These are phyloP conservation scores for Ochotona princeps DNA, from an alignment of 2,113 vertebrate genomes.

Conservation along the genomic window DNA sequence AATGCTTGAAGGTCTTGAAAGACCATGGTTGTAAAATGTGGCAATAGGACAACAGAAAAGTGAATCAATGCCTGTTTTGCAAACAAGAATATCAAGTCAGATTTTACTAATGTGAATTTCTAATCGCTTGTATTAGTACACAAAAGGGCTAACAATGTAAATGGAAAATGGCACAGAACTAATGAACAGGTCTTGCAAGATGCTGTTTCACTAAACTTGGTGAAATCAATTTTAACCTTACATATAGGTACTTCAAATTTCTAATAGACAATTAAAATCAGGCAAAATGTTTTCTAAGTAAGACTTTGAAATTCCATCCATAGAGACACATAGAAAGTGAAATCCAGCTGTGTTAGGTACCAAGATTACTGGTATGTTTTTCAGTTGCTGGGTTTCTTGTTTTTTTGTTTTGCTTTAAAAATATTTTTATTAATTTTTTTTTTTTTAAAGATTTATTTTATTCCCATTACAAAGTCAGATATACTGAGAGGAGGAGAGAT, in stretches of 20 bases:
- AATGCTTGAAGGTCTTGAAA: slow-evolving; percentile 8
- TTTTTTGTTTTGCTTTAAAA: neutral
- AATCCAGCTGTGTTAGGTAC: neutral
- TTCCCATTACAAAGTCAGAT: no score
- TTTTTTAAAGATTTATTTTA: no score
- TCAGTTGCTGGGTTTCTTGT: neutral
- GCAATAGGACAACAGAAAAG: neutral
- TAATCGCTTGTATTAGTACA: neutral
- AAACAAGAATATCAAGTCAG: neutral
- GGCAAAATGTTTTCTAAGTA: neutral
- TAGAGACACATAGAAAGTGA: neutral
- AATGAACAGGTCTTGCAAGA: neutral
- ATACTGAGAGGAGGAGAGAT: no score
- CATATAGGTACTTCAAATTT: neutral
- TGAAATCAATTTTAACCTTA: neutral
- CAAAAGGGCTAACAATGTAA: neutral
- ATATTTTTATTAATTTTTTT: no score
- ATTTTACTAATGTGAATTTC: neutral
- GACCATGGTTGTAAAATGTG: neutral
- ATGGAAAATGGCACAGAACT: neutral
- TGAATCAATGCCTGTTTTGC: slow-evolving; percentile 44
- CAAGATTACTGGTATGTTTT: neutral
- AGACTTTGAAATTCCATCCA: neutral
- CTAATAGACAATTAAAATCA: neutral
- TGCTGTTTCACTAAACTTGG: neutral